phyloP scores from a whole-genome alignment of 2,797 vertebrate species.

The Pygocentrus nattereri region DNA sequence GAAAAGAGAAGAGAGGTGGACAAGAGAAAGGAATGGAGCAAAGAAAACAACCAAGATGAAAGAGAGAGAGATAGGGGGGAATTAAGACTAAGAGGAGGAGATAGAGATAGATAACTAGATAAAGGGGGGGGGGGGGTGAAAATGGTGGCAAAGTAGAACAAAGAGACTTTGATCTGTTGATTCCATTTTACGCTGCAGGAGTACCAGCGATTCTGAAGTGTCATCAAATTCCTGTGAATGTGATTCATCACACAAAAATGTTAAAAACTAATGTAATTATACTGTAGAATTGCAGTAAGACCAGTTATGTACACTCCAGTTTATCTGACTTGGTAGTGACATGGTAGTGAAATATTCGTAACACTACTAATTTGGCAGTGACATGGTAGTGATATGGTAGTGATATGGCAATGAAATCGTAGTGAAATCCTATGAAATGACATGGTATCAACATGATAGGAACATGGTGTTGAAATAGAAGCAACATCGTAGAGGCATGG shows the following conservation, averaged over 20 bases:
- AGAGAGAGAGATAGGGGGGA: conserved; percentile 60
- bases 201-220: background rate
- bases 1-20: conserved; percentile 51
- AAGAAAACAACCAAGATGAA: conserved; percentile 14
- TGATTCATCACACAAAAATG: background rate
- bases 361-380: no score
- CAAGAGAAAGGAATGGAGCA: conserved; percentile 33
- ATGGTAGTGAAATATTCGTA: no score
- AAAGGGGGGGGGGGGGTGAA: background rate
- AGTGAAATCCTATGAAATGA: no score
- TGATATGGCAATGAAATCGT: no score
- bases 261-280: no score
- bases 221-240: background rate
- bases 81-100: conserved; percentile 56
- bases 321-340: no score
- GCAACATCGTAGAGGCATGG: no score
- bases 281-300: no score
- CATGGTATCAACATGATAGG: no score
- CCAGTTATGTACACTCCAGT: no score
- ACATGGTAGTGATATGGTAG: no score
- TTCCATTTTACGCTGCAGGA: background rate
- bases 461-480: no score
- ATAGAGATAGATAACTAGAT: conserved; percentile 30
- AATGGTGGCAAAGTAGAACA: conserved; percentile 1
- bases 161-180: background rate